A percentile compares a stretch with the other conserved stretches of the same genome.
Conservation (phyloP, 2,113 vertebrate genomes). For the Gasterosteus aculeatus region DNA sequence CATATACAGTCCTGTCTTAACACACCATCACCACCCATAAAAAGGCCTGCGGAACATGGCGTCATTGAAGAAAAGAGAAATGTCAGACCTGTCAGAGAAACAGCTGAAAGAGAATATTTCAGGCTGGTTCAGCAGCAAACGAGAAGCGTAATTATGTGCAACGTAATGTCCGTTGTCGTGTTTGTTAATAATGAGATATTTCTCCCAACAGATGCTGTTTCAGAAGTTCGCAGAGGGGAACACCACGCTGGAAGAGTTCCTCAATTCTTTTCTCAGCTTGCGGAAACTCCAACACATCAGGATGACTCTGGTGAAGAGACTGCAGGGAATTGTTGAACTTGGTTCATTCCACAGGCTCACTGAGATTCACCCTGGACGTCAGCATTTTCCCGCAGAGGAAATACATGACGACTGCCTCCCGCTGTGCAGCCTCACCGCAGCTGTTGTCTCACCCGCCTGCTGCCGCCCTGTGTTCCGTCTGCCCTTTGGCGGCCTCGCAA, state of each 20-base stretch:
- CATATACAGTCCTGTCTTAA: neutral
- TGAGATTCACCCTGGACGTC: neutral
- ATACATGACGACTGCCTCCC: neutral
- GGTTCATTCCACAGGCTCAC: neutral
- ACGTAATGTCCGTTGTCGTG: neutral
- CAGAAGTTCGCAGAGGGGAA: conserved; percentile 57
- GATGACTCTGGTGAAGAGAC: conserved; percentile 58
- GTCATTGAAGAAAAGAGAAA: neutral
- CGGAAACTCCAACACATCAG: conserved; percentile 49
- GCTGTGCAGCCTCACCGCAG: conserved; percentile 29
- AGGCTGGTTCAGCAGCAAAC: neutral
- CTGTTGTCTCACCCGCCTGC: conserved; percentile 37
- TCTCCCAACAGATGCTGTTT: conserved; percentile 55
- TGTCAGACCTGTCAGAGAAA: neutral
- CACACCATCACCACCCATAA: neutral
- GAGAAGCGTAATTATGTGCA: neutral
- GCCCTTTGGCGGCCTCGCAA: conserved; percentile 16
- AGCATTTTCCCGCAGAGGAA: conserved; percentile 3
- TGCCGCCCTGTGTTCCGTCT: conserved; percentile 43
- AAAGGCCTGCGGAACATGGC: neutral
- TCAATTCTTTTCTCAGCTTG: conserved; percentile 49
- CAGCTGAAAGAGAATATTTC: neutral
- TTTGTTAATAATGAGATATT: neutral
- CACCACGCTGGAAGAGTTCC: conserved; percentile 38
- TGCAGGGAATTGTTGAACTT: conserved; percentile 31